Conservation (phyloP, 1,140 invertebrate genomes). For the Dreissena polymorpha region DNA sequence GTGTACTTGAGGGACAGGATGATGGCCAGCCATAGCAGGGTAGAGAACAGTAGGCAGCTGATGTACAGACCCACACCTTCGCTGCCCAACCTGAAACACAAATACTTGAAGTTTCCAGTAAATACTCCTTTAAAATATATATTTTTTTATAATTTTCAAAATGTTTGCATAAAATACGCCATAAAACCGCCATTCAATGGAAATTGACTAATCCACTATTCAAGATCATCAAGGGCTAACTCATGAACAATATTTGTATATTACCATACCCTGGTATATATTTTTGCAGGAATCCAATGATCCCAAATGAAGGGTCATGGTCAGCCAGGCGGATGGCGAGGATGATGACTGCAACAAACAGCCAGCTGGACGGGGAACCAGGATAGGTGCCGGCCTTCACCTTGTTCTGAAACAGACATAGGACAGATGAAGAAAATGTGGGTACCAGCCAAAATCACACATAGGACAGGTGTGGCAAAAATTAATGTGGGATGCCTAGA, state of each 20-base stretch:
- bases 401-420: conserved; percentile 87
- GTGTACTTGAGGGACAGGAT: conserved; percentile 86
- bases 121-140: too few relatives aligned
- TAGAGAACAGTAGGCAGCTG: conserved; percentile 71
- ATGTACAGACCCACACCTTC: conserved; percentile 61
- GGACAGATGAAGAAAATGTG: conserved; percentile 86
- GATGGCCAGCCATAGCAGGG: conserved; percentile 72
- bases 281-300: conserved; percentile 74
- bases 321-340: conserved; percentile 90
- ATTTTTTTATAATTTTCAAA: too few relatives aligned
- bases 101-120: too few relatives aligned
- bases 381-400: conserved; percentile 97
- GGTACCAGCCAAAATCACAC: too few relatives aligned
- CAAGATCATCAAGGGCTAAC: too few relatives aligned
- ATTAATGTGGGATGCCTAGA: too few relatives aligned
- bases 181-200: background rate
- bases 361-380: conserved; percentile 92
- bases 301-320: conserved; percentile 82
- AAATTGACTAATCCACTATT: too few relatives aligned
- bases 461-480: too few relatives aligned
- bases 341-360: conserved; percentile 89
- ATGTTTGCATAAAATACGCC: background rate
- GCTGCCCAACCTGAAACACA: background rate
- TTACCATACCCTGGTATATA: conserved; percentile 70
- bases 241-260: background rate